phyloP scores from a whole-genome alignment of 2,113 vertebrate genomes.

The Carassius auratus region DNA sequence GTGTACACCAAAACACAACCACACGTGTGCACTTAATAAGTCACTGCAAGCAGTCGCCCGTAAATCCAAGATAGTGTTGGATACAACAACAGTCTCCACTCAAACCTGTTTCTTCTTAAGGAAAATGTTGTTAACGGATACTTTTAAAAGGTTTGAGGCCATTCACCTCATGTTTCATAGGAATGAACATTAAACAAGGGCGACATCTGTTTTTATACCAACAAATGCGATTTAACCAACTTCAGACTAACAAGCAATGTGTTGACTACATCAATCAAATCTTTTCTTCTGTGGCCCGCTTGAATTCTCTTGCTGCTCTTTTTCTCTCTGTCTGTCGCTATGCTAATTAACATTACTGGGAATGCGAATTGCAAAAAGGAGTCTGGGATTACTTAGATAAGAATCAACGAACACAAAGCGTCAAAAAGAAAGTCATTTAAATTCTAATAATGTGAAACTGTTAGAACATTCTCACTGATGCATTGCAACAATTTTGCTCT shows the following conservation, averaged over 20 bases:
- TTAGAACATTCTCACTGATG: constrained; percentile 78
- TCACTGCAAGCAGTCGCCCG: not conserved
- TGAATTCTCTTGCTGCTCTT: constrained; percentile 18
- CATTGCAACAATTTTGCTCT: constrained; percentile 76
- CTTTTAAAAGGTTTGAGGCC: constrained; percentile 8
- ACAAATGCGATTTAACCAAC: constrained; percentile 8
- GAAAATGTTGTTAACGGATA: not conserved
- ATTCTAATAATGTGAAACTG: constrained; percentile 82
- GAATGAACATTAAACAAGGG: constrained; percentile 4
- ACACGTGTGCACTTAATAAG: not conserved
- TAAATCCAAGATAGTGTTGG: not conserved
- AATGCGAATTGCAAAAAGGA: constrained; percentile 76
- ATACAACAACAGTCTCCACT: not conserved
- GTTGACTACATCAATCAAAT: constrained; percentile 16
- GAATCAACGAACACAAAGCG: constrained; percentile 78
- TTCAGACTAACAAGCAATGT: constrained; percentile 8
- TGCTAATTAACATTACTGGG: constrained; percentile 82
- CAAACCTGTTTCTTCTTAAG: not conserved
- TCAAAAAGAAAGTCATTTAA: constrained; percentile 81
- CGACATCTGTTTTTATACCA: constrained; percentile 19
- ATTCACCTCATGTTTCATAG: constrained; percentile 6
- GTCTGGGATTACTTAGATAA: constrained; percentile 82
- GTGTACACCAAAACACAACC: no score
- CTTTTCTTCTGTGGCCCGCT: constrained; percentile 5
- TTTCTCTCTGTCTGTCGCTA: constrained; percentile 69